Conservation (phyloP, 1,140 invertebrate species). For the Drosophila lacteicornis region DNA sequence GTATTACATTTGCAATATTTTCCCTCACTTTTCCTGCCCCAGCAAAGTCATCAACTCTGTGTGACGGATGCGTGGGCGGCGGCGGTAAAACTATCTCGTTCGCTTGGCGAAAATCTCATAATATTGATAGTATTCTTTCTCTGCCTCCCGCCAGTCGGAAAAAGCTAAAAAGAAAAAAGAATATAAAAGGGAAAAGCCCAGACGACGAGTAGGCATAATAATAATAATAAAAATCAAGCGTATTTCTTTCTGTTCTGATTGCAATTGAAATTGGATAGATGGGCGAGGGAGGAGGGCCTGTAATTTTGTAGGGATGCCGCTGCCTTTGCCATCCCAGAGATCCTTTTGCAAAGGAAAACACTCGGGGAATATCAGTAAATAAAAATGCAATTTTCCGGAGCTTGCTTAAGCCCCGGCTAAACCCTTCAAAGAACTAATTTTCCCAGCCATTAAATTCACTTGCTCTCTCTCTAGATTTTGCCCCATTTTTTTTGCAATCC, state of each 20-base stretch:
- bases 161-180: not conserved
- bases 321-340: constrained; percentile 18
- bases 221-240: constrained; percentile 64
- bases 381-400: constrained; percentile 41
- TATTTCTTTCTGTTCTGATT: constrained; percentile 67
- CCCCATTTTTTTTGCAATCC: not conserved
- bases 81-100: constrained; percentile 24
- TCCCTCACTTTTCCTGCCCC: constrained; percentile 38
- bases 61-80: constrained; percentile 40
- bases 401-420: constrained; percentile 25
- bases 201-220: constrained; percentile 29
- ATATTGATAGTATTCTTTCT: constrained; percentile 60
- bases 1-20: constrained; percentile 80
- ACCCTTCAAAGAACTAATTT: constrained; percentile 61
- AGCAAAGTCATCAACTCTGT: constrained; percentile 47
- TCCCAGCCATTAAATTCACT: constrained; percentile 51
- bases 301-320: constrained; percentile 35
- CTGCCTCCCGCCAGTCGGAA: constrained; percentile 8
- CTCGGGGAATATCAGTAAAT: constrained; percentile 40
- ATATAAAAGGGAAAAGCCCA: constrained; percentile 6
- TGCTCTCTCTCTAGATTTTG: constrained; percentile 22
- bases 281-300: constrained; percentile 1
- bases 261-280: constrained; percentile 39
- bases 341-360: constrained; percentile 20
- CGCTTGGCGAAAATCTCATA: constrained; percentile 70